Evolutionary conservation across 2,113 vertebrate species (phyloP).

Genomic region (Leuciscus idus): DNA sequence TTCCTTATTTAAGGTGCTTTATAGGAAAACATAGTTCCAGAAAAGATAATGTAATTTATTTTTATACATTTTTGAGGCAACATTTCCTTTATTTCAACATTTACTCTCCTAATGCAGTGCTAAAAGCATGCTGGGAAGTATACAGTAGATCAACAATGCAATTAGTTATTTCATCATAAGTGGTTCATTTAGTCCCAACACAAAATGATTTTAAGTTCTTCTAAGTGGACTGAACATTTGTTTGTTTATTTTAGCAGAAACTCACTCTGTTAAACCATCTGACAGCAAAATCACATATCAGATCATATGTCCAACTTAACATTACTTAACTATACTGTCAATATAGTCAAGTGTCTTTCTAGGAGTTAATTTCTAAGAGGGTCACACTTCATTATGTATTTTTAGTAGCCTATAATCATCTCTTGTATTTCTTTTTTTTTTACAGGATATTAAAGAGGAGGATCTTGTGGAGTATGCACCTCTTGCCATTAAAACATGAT

Average conservation of each 20-base stretch:
- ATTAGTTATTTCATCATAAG: no score
- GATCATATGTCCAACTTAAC: background rate
- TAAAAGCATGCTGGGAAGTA: no score
- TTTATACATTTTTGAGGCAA: no score
- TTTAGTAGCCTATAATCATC: background rate
- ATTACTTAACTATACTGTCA: background rate
- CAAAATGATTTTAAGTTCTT: background rate
- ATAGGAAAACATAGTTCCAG: no score
- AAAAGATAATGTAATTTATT: no score
- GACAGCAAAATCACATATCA: background rate
- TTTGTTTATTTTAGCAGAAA: background rate
- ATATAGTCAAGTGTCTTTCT: no score
- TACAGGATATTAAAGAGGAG: background rate
- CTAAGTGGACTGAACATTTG: background rate
- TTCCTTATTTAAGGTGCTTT: no score
- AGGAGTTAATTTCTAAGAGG: background rate
- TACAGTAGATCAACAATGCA: no score
- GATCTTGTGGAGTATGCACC: background rate
- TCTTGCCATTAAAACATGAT: background rate
- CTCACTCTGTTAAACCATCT: background rate
- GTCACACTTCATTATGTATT: background rate
- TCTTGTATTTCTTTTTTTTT: background rate
- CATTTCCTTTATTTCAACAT: no score
- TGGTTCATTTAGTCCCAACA: no score
- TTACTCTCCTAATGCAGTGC: no score